These are phyloP conservation scores for Coelogynopora nodosa DNA, from an alignment of 2,888 invertebrate species.

Conservation along the genomic window DNA sequence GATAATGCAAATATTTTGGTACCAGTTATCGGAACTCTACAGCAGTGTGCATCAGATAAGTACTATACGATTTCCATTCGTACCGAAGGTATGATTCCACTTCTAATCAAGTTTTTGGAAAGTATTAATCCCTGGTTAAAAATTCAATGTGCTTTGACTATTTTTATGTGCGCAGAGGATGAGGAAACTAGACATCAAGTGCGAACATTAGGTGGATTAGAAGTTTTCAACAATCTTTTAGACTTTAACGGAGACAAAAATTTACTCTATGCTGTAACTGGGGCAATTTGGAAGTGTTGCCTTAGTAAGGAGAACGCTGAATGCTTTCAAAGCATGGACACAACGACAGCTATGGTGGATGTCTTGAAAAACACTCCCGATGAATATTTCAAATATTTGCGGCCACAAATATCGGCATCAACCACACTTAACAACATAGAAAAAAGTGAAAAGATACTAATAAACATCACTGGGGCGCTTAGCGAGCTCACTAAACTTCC, in stretches of 20 bases:
- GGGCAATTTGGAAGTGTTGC: conserved; percentile 90
- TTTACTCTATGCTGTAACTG: conserved; percentile 76
- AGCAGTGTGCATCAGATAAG: conserved; percentile 33
- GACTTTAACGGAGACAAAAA: conserved; percentile 71
- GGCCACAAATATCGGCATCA: conserved; percentile 34
- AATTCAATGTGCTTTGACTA: conserved; percentile 36
- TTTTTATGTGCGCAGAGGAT: conserved; percentile 60
- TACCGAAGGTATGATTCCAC: conserved; percentile 40
- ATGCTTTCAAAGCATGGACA: conserved; percentile 70
- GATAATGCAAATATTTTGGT: conserved; percentile 36
- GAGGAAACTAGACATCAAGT: conserved; percentile 74
- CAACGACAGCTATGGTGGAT: conserved; percentile 71
- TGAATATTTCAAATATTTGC: conserved; percentile 63
- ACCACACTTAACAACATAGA: conserved; percentile 34
- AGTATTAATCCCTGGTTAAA: conserved; percentile 24
- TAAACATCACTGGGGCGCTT: conserved; percentile 83
- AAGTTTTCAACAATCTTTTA: conserved; percentile 75
- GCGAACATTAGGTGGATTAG: conserved; percentile 79
- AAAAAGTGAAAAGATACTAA: conserved; percentile 62
- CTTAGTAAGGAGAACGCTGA: conserved; percentile 75
- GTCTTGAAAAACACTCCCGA: conserved; percentile 70
- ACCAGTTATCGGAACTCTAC: conserved; percentile 34
- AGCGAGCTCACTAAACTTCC: conserved; percentile 79
- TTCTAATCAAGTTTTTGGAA: conserved; percentile 20
- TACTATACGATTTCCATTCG: conserved; percentile 27